Conservation (phyloP, 2,113 vertebrate genomes). For the Thalassarche chlororhynchos region DNA sequence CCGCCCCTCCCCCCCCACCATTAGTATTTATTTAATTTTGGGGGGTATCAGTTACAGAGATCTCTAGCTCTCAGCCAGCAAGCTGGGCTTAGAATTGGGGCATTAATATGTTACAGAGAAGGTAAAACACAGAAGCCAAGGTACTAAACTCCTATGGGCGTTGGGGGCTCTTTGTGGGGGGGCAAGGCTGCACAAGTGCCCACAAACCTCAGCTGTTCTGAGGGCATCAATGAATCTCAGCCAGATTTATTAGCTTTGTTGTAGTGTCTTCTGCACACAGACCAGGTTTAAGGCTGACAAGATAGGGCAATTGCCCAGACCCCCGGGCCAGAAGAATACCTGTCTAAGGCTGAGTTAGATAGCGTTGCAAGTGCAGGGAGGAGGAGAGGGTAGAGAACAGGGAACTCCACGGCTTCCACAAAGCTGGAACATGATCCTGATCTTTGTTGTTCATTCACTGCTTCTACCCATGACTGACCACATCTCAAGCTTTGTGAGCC, state of each 20-base stretch:
- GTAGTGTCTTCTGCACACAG: background rate
- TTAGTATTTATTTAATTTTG: background rate
- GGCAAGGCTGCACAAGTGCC: background rate
- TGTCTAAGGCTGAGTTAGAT: background rate
- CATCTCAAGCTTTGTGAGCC: background rate
- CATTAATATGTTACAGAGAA: background rate
- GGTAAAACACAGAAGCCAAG: background rate
- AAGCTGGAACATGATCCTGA: accelerated
- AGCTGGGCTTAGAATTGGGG: background rate
- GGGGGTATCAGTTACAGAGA: background rate
- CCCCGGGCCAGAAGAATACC: background rate
- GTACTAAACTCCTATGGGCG: background rate
- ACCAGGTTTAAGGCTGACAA: background rate
- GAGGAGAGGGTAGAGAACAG: background rate
- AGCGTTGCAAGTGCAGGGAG: background rate
- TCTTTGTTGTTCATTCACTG: background rate
- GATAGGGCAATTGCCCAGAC: background rate
- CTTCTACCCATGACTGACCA: background rate
- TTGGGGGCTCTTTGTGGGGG: too few species aligned
- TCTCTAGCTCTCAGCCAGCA: background rate
- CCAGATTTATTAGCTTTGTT: background rate
- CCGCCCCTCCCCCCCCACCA: too few species aligned
- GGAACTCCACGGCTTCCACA: background rate
- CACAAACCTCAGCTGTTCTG: background rate
- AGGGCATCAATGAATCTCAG: background rate